These are phyloP conservation scores for Caprella mutica DNA, from an alignment of 2,888 invertebrate species.

Conservation along the genomic window DNA sequence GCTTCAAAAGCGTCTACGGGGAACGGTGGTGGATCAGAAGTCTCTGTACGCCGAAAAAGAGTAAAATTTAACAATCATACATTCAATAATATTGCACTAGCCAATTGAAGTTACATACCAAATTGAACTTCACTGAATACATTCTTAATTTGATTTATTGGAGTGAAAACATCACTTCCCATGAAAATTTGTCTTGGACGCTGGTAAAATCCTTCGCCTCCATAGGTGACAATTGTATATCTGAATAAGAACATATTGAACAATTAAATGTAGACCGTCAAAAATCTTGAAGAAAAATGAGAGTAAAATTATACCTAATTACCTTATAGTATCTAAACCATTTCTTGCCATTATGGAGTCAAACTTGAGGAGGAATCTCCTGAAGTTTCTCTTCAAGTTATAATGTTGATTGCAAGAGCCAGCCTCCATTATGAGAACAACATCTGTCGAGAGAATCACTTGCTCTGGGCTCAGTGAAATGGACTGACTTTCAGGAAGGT, in stretches of 20 bases:
- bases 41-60: no score
- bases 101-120: no score
- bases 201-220: neutral
- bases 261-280: no score
- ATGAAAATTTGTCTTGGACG: neutral
- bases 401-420: constrained; percentile 66
- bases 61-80: no score
- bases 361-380: constrained; percentile 52
- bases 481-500: constrained; percentile 21
- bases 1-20: constrained; percentile 38
- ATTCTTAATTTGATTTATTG: neutral
- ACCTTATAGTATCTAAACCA: constrained; percentile 14
- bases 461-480: constrained; percentile 36
- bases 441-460: constrained; percentile 47
- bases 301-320: neutral
- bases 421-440: constrained; percentile 50
- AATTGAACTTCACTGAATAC: no score
- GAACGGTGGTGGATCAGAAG: no score
- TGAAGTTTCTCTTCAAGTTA: constrained; percentile 47
- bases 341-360: constrained; percentile 48
- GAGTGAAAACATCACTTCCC: neutral
- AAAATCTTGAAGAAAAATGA: no score
- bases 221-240: constrained; percentile 2
- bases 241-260: neutral
- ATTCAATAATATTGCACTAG: no score